Base-by-base conservation (phyloP, 2,113 vertebrate species). In the Steatornis caripensis region DNA sequence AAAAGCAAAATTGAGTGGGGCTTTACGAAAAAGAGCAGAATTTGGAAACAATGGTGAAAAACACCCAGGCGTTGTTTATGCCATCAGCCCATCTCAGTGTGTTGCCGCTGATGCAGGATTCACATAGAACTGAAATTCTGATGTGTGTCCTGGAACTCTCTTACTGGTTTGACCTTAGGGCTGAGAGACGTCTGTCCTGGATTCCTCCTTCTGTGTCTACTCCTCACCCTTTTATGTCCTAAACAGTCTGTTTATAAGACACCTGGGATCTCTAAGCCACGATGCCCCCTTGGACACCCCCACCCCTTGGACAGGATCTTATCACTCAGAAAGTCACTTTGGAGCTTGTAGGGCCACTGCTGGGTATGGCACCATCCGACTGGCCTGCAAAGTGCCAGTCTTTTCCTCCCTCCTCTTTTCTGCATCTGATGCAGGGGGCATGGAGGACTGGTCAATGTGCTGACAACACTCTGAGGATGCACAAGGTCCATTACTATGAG, bases 241-340 rank as follows among this genome's bases (percentile, higher is more conserved):
- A 30, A 90, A 45, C 7, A 74, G 22, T 45, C 45, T 37, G 15
- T 0, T 58, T 71, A 61, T 74, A 80, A 61, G 55, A 49, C 75
- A 66, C 7, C 12, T 74, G 29, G 29, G 37, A 51, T 74, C 60
- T 70, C 68, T 61, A 78, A 80, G 29, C 15, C 43, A 80, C 58
- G 27, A 2, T 36, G 46, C 16, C 7, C 11, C 7, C 4, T 1
- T n/a, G n/a, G n/a, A n/a, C n/a, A n/a, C n/a, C n/a, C n/a, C n/a
- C 13, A 26, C 23, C n/a, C 30, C 64, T 57, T 45, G 34, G 45
- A 78, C 1, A 26, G 61, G 19, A 54, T 87, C 41, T 49, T 60
- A 13, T 49, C 19, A 24, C 69, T 78, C n/a, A 66, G 61, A 22
- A 55, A 29, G 27, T 57, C 41, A 46, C 43, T 69, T 53, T 37